A percentile compares a stretch with the other conserved stretches of the same genome.
phyloP scores from a whole-genome alignment of 2,888 invertebrate genomes.

The Patella caerulea region DNA sequence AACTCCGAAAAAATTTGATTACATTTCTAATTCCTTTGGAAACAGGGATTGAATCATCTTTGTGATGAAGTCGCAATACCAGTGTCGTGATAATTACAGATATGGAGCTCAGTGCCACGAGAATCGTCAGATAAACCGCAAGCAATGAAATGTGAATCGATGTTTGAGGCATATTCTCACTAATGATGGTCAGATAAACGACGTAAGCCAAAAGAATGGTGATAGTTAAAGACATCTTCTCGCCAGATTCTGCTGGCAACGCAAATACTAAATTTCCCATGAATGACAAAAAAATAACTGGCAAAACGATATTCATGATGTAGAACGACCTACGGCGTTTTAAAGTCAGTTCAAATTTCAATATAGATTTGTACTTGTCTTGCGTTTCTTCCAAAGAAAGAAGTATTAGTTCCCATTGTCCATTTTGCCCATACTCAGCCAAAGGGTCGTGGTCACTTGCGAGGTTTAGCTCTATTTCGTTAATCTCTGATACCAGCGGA shows the following conservation, averaged over 20 bases:
- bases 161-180: slow-evolving; percentile 32
- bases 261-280: slow-evolving; percentile 33
- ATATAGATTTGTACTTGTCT: background rate
- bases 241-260: slow-evolving; percentile 33
- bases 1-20: background rate
- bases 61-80: slow-evolving; percentile 29
- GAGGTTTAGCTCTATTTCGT: slow-evolving; percentile 22
- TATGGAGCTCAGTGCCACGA: slow-evolving; percentile 24
- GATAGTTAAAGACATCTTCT: slow-evolving; percentile 30
- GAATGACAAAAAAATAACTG: slow-evolving; percentile 29
- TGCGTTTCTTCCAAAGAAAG: slow-evolving; percentile 2
- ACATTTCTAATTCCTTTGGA: background rate
- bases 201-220: slow-evolving; percentile 34
- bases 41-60: slow-evolving; percentile 16
- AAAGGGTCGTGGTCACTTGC: background rate
- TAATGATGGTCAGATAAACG: slow-evolving; percentile 35
- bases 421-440: slow-evolving; percentile 21
- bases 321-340: slow-evolving; percentile 30
- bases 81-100: slow-evolving; percentile 26
- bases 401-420: slow-evolving; percentile 31
- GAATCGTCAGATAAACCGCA: slow-evolving; percentile 24
- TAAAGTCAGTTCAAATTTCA: slow-evolving; percentile 22
- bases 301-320: slow-evolving; percentile 34
- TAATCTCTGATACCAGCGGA: background rate
- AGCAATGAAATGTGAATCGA: slow-evolving; percentile 33